Evolutionary conservation across 2,888 invertebrate species (phyloP).

Genomic region (Thera obeliscata): DNA sequence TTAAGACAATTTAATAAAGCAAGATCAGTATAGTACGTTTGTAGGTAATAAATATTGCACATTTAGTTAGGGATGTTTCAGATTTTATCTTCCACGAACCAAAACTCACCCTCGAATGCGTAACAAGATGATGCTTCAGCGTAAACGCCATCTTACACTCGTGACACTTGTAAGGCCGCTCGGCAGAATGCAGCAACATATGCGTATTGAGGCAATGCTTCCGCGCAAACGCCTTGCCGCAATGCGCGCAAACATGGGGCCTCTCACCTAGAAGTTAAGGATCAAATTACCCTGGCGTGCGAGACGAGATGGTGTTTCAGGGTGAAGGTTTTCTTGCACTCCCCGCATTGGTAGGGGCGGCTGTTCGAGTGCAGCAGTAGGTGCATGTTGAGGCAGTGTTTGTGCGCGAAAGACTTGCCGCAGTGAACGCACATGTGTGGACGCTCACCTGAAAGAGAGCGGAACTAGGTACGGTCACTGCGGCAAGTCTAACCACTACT

Average conservation of each 20-base stretch:
- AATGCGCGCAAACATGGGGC: constrained; percentile 91
- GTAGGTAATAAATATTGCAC: no score
- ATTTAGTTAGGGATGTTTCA: neutral
- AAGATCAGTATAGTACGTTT: no score
- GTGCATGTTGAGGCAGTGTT: constrained; percentile 92
- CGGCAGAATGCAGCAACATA: constrained; percentile 91
- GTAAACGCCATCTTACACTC: constrained; percentile 95
- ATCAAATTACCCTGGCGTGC: constrained; percentile 87
- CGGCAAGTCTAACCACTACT: constrained; percentile 21
- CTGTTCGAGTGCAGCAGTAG: constrained; percentile 90
- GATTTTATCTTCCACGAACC: neutral
- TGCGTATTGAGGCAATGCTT: constrained; percentile 94
- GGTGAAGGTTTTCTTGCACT: constrained; percentile 93
- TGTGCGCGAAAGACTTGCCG: constrained; percentile 91
- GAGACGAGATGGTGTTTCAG: constrained; percentile 91
- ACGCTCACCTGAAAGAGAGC: constrained; percentile 83
- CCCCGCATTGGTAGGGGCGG: constrained; percentile 90
- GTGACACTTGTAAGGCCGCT: constrained; percentile 91
- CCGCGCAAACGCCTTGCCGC: constrained; percentile 92
- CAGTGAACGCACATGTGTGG: constrained; percentile 90
- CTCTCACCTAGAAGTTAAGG: constrained; percentile 84
- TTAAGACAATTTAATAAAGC: no score
- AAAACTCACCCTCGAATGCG: constrained; percentile 88
- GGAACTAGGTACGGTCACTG: constrained; percentile 32
- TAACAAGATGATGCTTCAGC: constrained; percentile 92